phyloP scores from a whole-genome alignment of 2,113 vertebrate genomes.

The mouse (Mus musculus) region DNA sequence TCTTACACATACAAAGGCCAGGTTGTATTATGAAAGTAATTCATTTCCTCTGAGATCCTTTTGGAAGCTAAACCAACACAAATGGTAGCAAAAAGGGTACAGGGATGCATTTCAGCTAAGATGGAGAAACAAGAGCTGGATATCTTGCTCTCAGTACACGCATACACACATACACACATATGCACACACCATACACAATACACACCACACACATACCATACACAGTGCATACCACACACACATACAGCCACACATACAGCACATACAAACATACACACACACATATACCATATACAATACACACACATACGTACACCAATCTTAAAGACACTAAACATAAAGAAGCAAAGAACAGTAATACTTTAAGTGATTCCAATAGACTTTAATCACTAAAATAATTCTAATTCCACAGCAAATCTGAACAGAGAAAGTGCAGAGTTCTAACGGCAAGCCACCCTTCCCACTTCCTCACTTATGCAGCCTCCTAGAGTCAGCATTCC shows the following conservation, averaged over 20 bases:
- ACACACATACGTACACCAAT: neutral
- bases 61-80: neutral
- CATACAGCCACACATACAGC: neutral
- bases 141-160: neutral
- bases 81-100: neutral
- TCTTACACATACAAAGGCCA: neutral
- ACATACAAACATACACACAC: neutral
- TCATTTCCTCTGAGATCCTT: conserved; percentile 43
- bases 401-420: neutral
- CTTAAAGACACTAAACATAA: neutral
- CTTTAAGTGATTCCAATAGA: neutral
- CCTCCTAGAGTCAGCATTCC: neutral
- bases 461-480: neutral
- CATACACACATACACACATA: neutral
- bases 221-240: neutral
- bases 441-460: too few species aligned
- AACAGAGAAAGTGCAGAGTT: neutral
- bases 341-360: neutral
- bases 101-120: neutral
- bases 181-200: neutral
- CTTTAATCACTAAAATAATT: neutral
- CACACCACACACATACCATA: neutral
- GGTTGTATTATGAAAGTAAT: conserved; percentile 5
- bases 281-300: neutral
- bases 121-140: neutral